A percentile compares a stretch with the other conserved stretches of the same genome.
Evolutionary conservation across 2,888 invertebrate genomes (phyloP).

Genomic region (Hedya salicella): DNA sequence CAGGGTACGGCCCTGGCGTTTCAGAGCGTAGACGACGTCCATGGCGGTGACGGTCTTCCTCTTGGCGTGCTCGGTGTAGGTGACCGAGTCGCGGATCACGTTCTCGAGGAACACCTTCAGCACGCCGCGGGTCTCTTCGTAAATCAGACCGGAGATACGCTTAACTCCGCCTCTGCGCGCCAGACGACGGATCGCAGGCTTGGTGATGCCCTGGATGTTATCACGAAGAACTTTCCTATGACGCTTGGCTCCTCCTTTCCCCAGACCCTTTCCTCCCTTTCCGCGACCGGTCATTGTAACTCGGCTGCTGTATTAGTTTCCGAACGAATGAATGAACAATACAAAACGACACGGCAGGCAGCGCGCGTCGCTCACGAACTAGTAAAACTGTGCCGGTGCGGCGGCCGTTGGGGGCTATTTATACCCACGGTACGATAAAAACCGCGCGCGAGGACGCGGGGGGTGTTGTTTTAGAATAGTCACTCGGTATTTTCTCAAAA

Average conservation of each 20-base stretch:
- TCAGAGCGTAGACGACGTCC: conserved; percentile 94
- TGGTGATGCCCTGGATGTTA: conserved; percentile 92
- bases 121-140: conserved; percentile 92
- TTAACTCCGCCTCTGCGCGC: conserved; percentile 90
- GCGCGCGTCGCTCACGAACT: neutral
- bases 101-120: conserved; percentile 93
- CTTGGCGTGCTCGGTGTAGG: conserved; percentile 94
- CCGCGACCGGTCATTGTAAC: conserved; percentile 90
- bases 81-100: conserved; percentile 92
- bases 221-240: conserved; percentile 92
- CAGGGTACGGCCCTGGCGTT: conserved; percentile 57
- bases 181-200: conserved; percentile 90
- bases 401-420: too few relatives aligned
- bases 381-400: too few relatives aligned
- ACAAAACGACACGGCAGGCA: neutral
- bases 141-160: conserved; percentile 90
- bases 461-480: too few relatives aligned
- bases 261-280: conserved; percentile 91
- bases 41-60: conserved; percentile 95
- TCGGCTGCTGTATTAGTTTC: neutral
- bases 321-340: neutral
- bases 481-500: too few relatives aligned
- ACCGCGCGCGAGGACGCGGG: too few relatives aligned
- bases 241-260: conserved; percentile 92
- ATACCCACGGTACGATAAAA: too few relatives aligned